phyloP scores from a whole-genome alignment of 2,797 vertebrate species.

The Diplodus puntazzo region DNA sequence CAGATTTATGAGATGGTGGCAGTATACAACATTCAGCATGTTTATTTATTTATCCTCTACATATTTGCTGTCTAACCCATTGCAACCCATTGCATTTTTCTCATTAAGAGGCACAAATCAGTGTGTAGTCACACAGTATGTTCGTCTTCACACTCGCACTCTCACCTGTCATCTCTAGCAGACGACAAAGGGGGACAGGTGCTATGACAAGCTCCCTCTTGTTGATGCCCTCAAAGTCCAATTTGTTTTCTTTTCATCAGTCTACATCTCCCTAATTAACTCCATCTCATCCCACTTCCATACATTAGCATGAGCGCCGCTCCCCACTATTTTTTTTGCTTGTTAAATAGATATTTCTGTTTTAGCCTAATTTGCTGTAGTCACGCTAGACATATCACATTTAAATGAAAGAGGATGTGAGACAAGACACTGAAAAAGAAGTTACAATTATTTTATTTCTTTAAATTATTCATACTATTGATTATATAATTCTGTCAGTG shows the following conservation, averaged over 20 bases:
- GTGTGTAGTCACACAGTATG: slow-evolving; percentile 3
- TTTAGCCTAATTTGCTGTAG: not conserved
- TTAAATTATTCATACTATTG: not conserved
- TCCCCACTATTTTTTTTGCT: not conserved
- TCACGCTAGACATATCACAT: not conserved
- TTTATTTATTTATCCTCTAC: slow-evolving; percentile 50
- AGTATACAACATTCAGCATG: slow-evolving; percentile 19
- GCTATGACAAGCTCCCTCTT: slow-evolving; percentile 40
- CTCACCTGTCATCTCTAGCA: slow-evolving; percentile 52
- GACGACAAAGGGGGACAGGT: slow-evolving; percentile 34
- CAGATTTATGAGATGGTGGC: slow-evolving; percentile 59
- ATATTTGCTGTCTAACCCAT: slow-evolving; percentile 46
- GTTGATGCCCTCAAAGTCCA: slow-evolving; percentile 39
- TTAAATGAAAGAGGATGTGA: slow-evolving; percentile 1
- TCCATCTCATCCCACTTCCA: slow-evolving; percentile 24
- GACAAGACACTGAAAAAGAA: not conserved
- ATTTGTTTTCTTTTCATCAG: slow-evolving; percentile 50
- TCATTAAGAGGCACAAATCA: slow-evolving; percentile 38
- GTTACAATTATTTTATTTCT: not conserved
- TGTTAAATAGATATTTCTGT: slow-evolving; percentile 29
- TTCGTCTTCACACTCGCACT: slow-evolving; percentile 24
- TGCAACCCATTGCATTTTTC: too few species aligned
- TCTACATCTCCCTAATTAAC: slow-evolving; percentile 48
- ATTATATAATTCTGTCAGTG: not conserved
- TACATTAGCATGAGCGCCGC: slow-evolving; percentile 3